Conservation (phyloP, 2,113 vertebrate species). For the Cololabis saira region DNA sequence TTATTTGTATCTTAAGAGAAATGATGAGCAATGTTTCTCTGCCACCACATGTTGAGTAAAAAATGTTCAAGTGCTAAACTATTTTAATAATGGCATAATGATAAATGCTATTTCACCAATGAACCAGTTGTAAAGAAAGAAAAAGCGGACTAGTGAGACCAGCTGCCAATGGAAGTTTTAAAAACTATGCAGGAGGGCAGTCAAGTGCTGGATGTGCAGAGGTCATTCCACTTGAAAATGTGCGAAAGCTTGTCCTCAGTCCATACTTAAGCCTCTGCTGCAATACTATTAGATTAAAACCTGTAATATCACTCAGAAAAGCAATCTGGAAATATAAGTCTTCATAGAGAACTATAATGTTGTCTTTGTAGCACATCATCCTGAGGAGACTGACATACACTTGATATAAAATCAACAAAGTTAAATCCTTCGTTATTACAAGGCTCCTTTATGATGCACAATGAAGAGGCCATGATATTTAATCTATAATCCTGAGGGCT, state of each 20-base stretch:
- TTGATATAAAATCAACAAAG: too few relatives aligned
- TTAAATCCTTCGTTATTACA: too few relatives aligned
- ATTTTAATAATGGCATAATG: not conserved
- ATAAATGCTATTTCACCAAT: too few relatives aligned
- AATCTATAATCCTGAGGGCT: not conserved
- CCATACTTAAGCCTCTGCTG: too few relatives aligned
- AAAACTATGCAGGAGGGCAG: slow-evolving; percentile 1
- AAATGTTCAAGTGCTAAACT: not conserved
- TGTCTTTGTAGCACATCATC: too few relatives aligned
- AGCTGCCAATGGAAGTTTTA: not conserved
- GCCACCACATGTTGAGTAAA: not conserved
- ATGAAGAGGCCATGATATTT: too few relatives aligned
- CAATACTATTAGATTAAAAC: too few relatives aligned
- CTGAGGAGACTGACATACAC: too few relatives aligned
- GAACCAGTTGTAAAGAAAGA: not conserved
- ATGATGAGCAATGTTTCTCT: not conserved
- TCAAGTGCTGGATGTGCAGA: not conserved
- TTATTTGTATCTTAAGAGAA: slow-evolving; percentile 23
- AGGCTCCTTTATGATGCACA: too few relatives aligned
- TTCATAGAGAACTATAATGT: too few relatives aligned
- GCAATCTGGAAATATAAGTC: too few relatives aligned
- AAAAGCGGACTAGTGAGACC: not conserved
- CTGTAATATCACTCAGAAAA: too few relatives aligned
- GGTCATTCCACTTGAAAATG: not conserved
- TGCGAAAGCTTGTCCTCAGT: not conserved